Percentiles rank a stretch among this genome's conserved stretches.
These are phyloP conservation scores for Notospermus geniculatus DNA, from an alignment of 1,140 invertebrate species.

Conservation along the genomic window DNA sequence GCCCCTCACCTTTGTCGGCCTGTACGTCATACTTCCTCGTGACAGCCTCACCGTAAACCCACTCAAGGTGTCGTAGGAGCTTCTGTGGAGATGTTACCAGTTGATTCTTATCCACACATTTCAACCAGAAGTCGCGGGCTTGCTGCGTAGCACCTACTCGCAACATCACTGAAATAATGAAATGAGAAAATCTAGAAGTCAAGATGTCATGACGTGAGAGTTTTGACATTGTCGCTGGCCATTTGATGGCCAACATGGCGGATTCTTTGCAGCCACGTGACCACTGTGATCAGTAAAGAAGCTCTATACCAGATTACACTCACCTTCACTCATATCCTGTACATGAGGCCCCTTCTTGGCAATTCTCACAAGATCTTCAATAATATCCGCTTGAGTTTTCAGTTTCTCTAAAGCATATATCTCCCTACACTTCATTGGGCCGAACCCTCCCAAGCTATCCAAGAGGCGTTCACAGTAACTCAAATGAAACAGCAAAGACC, in stretches of 20 bases:
- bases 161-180: constrained; percentile 43
- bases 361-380: constrained; percentile 52
- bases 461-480: constrained; percentile 56
- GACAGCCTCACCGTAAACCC: constrained; percentile 44
- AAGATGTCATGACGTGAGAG: too few relatives aligned
- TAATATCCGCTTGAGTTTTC: constrained; percentile 53
- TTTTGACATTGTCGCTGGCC: too few relatives aligned
- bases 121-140: constrained; percentile 51
- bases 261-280: too few relatives aligned
- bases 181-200: too few relatives aligned
- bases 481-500: constrained; percentile 55
- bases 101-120: constrained; percentile 43
- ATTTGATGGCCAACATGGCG: too few relatives aligned
- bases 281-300: too few relatives aligned
- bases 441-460: constrained; percentile 60
- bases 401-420: constrained; percentile 56
- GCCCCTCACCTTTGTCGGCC: constrained; percentile 37
- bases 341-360: constrained; percentile 38
- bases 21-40: constrained; percentile 38
- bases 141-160: constrained; percentile 27
- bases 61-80: constrained; percentile 40
- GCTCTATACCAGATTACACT: not conserved
- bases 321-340: constrained; percentile 13
- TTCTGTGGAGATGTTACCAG: constrained; percentile 44
- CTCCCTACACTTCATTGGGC: constrained; percentile 59